Evolutionary conservation across 2,888 invertebrate species (phyloP), one percentile per base, ranked within the genome.

Genomic region (Xanthorhoe spadicearia): DNA sequence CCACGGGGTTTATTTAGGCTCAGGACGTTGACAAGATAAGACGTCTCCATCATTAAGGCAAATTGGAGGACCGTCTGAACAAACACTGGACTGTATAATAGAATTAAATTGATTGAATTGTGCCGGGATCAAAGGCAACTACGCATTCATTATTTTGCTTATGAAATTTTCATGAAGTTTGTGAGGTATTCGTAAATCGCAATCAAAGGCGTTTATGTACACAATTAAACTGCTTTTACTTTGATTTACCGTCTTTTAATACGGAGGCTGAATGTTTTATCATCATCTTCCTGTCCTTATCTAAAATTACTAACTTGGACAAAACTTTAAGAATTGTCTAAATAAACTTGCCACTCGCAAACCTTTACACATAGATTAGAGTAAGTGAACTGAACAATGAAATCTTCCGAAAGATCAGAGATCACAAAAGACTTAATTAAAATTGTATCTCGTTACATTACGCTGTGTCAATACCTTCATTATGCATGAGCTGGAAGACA

Each of bases 21-120:
- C 54, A n/a, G 59, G 38, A 38, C 61, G 66, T 55, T 68, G 70
- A 68, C 63, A 57, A 59, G 66, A 61, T 64, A 62, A 68, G 68
- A 55, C 61, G 62, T 32, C 57, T 57, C 38, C 50, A 8, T 61
- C 63, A 61, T 66, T 56, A 70, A 28, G 35, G 9, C 61, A 57
- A 61, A 66, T 64, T 61, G 68, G 57, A 68, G 55, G 53, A 61
- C 49, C 61, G 52, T 50, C 55, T 64, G 43, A 61, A 64, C 63
- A 63, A 67, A 67, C 59, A 67, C 35, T 63, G 38, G 56, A 67
- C 63, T 56, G 54, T 61, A 60, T 66, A 61, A 61, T 61, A 19
- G 51, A 51, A 60, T 43, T 35, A n/a, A 50, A 50, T 51, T 52
- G 59, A 59, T 59, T 52, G 51, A 50, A 65, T 65, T 65, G 59